Evolutionary conservation across 2,888 invertebrate species (phyloP), one percentile per base, ranked within the genome.

Genomic region (Helicoverpa assulta): DNA sequence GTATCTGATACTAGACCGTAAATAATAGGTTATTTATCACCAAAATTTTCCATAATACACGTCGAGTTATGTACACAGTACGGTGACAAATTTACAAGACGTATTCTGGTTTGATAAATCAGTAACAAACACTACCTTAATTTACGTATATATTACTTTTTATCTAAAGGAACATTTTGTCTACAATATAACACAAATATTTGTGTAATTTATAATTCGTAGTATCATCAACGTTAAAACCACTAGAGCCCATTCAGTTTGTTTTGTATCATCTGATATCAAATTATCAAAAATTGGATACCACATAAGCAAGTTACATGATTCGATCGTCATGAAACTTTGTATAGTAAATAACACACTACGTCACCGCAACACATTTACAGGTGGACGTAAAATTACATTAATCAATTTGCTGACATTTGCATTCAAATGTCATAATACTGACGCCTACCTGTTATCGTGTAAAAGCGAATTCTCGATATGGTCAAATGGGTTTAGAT

Each of bases 71-170:
- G 74, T 81, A 78, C 81, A 82, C 86, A 86, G 86, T 72, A 83
- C 88, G 79, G 80, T 91, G 93, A 93, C 88, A 90, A 86, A 91
- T 93, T 92, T 92, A 92, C 89, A 88, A 90, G 85, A 47, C 47
- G 43, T 88, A 89, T 85, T 85, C 85, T 89, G 87, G 88, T 92
- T 90, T 90, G 90, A 91, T 91, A 91, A 89, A 92, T 91, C 90
- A 89, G 89, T 86, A 71, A 80, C 67, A 71, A 81, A 80, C 85
- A 81, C 84, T 93, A 93, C 93, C 92, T 91, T 89, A 86, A 89
- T 90, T 86, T 89, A 89, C 88, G 81, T 85, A 82, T 75, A 77
- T 78, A 86, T 85, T 87, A 85, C 79, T 85, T 83, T 21, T 85
- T 86, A 76, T 82, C 79, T 81, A 56, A 66, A 72, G 78, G 68